These are phyloP conservation scores for Prionailurus bengalensis DNA, from an alignment of 2,113 vertebrate genomes.

Conservation along the genomic window DNA sequence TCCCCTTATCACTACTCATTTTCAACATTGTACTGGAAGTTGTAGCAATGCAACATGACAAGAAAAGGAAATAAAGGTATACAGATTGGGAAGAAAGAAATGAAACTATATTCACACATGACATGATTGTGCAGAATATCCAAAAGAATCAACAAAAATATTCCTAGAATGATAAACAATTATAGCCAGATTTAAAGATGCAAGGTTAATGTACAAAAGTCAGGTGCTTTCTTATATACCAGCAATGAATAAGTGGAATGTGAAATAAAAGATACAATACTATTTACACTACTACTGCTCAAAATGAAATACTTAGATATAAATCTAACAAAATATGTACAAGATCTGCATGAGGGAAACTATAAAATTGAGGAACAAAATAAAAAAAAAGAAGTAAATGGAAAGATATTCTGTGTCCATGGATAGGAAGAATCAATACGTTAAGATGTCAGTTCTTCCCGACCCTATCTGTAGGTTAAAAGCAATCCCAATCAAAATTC, in stretches of 20 bases:
- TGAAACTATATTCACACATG: not conserved
- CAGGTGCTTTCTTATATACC: not conserved
- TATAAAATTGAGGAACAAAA: not conserved
- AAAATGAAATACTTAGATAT: not conserved
- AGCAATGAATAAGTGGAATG: not conserved
- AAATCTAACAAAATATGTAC: not conserved
- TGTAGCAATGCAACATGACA: not conserved
- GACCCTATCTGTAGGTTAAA: not conserved
- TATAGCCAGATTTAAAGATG: not conserved
- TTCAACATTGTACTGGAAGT: not conserved
- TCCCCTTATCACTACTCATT: not conserved
- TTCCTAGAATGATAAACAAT: not conserved
- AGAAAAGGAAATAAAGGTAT: not conserved
- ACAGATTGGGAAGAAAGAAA: not conserved
- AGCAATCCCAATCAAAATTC: not conserved
- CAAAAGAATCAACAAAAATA: not conserved
- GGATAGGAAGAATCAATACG: not conserved
- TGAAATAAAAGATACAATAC: not conserved
- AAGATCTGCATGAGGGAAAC: not conserved
- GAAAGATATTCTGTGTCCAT: no score
- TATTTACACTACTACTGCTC: not conserved
- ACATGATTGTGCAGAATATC: not conserved
- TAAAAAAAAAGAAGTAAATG: not conserved
- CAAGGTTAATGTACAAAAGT: not conserved
- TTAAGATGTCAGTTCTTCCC: not conserved